Conservation (phyloP, 2,797 vertebrate genomes). For the Hyperoplus immaculatus region DNA sequence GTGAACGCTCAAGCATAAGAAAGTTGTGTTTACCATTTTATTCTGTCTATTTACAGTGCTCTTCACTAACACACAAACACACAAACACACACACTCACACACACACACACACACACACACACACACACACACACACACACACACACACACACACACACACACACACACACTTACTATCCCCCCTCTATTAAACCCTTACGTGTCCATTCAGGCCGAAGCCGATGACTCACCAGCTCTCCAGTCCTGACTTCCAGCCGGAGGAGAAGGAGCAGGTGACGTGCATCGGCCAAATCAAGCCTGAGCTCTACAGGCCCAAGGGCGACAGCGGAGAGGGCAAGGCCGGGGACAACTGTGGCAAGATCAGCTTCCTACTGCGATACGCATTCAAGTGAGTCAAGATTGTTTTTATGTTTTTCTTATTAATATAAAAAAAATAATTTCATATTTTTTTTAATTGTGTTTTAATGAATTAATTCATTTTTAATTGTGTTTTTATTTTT, state of each 20-base stretch:
- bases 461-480: too few species aligned
- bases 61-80: neutral
- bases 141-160: too few species aligned
- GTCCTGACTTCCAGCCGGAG: conserved; percentile 88
- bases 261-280: conserved; percentile 94
- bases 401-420: too few species aligned
- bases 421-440: too few species aligned
- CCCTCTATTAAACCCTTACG: conserved; percentile 41
- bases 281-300: conserved; percentile 95
- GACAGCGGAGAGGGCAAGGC: conserved; percentile 84
- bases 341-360: conserved; percentile 89
- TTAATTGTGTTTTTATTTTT: too few species aligned
- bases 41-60: neutral
- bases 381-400: conserved; percentile 87
- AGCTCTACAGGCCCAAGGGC: conserved; percentile 90
- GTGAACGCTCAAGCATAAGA: too few species aligned
- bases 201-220: conserved; percentile 87
- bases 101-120: too few species aligned
- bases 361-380: conserved; percentile 93
- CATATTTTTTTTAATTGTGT: too few species aligned
- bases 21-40: too few species aligned
- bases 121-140: too few species aligned
- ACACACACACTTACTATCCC: conserved; percentile 31
- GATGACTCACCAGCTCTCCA: conserved; percentile 93
- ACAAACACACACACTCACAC: too few species aligned